phyloP scores from a whole-genome alignment of 2,797 vertebrate species.

The Martes flavigula region DNA sequence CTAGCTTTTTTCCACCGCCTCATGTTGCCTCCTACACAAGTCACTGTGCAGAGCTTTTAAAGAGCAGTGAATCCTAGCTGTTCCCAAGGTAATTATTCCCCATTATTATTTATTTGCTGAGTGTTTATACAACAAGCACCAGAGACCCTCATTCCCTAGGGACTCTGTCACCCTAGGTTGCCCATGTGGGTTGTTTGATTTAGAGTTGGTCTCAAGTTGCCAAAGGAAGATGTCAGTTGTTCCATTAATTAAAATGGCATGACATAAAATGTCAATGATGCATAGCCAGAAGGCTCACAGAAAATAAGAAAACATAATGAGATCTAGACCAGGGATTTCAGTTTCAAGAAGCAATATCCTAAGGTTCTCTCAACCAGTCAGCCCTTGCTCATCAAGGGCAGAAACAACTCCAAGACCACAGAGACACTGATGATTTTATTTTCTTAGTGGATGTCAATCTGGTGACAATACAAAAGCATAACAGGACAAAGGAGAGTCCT shows the following conservation, averaged over 20 bases:
- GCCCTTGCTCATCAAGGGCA: neutral
- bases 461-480: neutral
- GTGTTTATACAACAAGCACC: conserved; percentile 2
- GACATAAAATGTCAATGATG: conserved; percentile 37
- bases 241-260: conserved; percentile 43
- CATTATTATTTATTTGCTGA: conserved; percentile 44
- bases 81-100: conserved; percentile 11
- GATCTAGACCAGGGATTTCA: neutral
- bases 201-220: conserved; percentile 4
- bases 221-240: conserved; percentile 38
- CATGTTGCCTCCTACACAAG: neutral
- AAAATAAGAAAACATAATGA: neutral
- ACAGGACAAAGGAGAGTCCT: neutral
- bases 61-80: neutral
- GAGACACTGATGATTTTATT: neutral
- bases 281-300: neutral
- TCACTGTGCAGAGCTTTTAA: neutral
- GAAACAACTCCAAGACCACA: neutral
- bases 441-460: neutral
- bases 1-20: neutral
- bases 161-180: conserved; percentile 14
- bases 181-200: conserved; percentile 25
- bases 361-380: neutral
- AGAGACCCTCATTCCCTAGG: neutral
- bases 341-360: neutral